These are phyloP conservation scores for Vanessa atalanta DNA, from an alignment of 1,140 invertebrate species.

Conservation along the genomic window DNA sequence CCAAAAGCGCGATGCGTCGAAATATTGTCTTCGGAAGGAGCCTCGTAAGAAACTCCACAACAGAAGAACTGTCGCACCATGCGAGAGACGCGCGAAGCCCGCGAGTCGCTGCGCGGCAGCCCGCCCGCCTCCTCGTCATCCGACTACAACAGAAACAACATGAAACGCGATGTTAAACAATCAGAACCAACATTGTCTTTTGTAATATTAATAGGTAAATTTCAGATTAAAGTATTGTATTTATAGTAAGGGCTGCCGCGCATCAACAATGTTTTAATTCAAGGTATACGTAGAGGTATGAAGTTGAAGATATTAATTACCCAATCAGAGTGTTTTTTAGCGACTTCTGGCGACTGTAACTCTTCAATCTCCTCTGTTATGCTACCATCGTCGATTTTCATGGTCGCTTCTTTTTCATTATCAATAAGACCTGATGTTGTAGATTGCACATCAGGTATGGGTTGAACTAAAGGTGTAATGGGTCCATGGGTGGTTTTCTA, in stretches of 20 bases:
- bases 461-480: conserved; percentile 34
- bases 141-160: conserved; percentile 59
- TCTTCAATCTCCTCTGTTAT: conserved; percentile 60
- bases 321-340: conserved; percentile 59
- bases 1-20: conserved; percentile 45
- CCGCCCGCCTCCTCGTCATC: conserved; percentile 72
- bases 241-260: conserved; percentile 2
- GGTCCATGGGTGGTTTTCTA: conserved; percentile 40
- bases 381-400: conserved; percentile 53
- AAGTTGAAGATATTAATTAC: conserved; percentile 47
- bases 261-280: neutral
- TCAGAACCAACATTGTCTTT: neutral
- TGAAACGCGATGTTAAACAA: neutral
- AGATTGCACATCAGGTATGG: conserved; percentile 36
- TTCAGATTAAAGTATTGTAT: neutral
- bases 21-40: conserved; percentile 64
- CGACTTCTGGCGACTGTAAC: conserved; percentile 46
- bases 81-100: conserved; percentile 60
- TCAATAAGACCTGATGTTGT: conserved; percentile 17
- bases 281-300: neutral
- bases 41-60: conserved; percentile 63
- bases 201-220: neutral
- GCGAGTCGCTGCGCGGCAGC: conserved; percentile 71
- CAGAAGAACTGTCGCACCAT: conserved; percentile 67
- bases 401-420: conserved; percentile 33